Evolutionary conservation across 2,888 invertebrate species (phyloP), one percentile per base, ranked within the genome.

Genomic region (Lampropteryx suffumata): DNA sequence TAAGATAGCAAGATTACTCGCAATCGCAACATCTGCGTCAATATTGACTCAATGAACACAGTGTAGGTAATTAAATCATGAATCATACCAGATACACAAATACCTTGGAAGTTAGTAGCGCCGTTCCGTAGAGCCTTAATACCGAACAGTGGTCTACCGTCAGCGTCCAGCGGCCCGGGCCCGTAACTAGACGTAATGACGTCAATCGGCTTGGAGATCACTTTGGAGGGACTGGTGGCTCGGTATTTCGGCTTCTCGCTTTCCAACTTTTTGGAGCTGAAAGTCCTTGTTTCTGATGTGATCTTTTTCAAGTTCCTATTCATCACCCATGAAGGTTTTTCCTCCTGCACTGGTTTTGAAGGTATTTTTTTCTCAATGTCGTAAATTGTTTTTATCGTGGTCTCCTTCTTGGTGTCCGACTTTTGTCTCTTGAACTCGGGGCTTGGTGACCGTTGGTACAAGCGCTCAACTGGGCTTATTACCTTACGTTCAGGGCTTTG

Each of bases 161-260:
- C 93, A 59, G 95, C 95, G 73, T 96, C 96, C 1, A 94, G 93
- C 17, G 96, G 96, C 0, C 96, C 96, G 1, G 95, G 94, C 1
- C 96, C 96, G 76, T 96, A 96, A 74, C 95, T 94, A 1, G 95
- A 95, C 2, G 94, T 95, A 50, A 96, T 94, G 21, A 92, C 92
- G 73, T 95, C 94, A 0, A 91, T 91, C 0, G 92, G 89, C 67
- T 91, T 76, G 48, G 85, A 63, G 46, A 84, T 73, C 54, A 76
- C 70, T 65, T 89, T 81, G 14, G 86, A 76, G n/a, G 82, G 82
- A 69, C 83, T 87, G 12, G 76, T 62, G 7, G 84, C 76, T 13
- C 88, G 72, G 58, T 84, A 84, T 49, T 83, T 86, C 0, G 80
- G 76, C 59, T 88, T 90, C 35, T 84, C 86, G 1, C 62, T 64